phyloP scores from a whole-genome alignment of 2,797 vertebrate genomes.

The Manis crassicaudata region DNA sequence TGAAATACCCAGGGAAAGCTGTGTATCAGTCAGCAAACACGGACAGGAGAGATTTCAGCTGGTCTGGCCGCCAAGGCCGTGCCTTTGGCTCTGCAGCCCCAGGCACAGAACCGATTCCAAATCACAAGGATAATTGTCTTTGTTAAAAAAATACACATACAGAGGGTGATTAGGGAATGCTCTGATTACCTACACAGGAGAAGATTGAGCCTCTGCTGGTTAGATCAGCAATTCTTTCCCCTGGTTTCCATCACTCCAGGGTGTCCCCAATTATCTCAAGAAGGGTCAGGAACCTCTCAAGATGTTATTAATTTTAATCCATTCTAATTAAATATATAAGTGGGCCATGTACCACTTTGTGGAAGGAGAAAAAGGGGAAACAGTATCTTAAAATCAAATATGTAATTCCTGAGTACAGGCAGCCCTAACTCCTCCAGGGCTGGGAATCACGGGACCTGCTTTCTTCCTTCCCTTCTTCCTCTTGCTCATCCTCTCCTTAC shows the following conservation, averaged over 20 bases:
- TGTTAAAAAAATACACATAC: neutral
- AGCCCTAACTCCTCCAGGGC: neutral
- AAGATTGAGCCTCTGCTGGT: constrained; percentile 19
- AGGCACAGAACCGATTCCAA: neutral
- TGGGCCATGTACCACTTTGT: constrained; percentile 68
- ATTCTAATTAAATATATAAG: constrained; percentile 80
- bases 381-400: neutral
- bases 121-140: constrained; percentile 33
- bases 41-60: neutral
- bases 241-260: constrained; percentile 68
- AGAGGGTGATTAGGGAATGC: neutral
- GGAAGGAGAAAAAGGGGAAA: constrained; percentile 2
- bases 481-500: neutral
- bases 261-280: constrained; percentile 78
- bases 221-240: constrained; percentile 71
- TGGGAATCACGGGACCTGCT: accelerated
- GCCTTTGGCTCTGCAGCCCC: neutral
- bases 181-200: constrained; percentile 55
- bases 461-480: neutral
- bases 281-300: constrained; percentile 79
- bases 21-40: accelerated
- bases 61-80: neutral
- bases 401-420: neutral
- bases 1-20: neutral
- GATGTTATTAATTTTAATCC: constrained; percentile 79